Evolutionary conservation across 2,113 vertebrate species (phyloP).

Genomic region (Pelecanoides urinatrix): DNA sequence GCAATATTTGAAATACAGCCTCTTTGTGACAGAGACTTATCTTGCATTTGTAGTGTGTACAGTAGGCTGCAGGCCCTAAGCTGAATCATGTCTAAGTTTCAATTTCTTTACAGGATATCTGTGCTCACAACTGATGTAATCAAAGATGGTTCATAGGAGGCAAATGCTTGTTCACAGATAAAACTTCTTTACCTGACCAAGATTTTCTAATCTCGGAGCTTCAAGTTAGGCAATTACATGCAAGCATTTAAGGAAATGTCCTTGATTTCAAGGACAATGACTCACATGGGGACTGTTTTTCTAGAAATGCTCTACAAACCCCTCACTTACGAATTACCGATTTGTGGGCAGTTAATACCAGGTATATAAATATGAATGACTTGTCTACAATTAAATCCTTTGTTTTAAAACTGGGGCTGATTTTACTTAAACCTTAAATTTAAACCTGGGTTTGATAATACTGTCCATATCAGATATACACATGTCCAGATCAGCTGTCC

Average conservation of each 20-base stretch:
- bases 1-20: neutral
- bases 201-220: neutral
- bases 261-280: neutral
- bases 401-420: neutral
- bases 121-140: neutral
- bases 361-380: neutral
- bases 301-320: neutral
- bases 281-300: neutral
- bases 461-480: neutral
- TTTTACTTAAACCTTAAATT: neutral
- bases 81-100: neutral
- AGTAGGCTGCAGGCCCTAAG: neutral
- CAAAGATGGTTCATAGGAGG: neutral
- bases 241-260: neutral
- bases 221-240: neutral
- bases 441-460: neutral
- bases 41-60: neutral
- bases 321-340: neutral
- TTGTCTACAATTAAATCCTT: neutral
- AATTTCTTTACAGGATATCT: neutral
- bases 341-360: neutral
- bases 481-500: neutral
- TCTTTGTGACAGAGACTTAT: neutral
- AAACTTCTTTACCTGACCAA: neutral
- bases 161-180: rapidly evolving